Evolutionary conservation across 2,888 invertebrate genomes (phyloP).

Genomic region (Incurvaria masculella): DNA sequence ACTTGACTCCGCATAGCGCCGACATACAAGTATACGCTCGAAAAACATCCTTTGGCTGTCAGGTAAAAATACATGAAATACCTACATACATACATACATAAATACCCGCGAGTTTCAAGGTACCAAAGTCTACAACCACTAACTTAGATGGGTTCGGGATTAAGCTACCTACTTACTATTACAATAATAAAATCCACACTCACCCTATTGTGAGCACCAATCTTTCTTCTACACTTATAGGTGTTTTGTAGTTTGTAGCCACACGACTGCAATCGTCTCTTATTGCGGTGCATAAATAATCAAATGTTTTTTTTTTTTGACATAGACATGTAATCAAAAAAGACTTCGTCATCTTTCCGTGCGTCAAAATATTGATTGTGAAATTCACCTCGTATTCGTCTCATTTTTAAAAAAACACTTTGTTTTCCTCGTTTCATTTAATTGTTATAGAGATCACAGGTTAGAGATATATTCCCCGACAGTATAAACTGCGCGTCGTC

Average conservation of each 20-base stretch:
- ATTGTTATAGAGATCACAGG: constrained; percentile 6
- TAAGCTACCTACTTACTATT: too few species aligned
- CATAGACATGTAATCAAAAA: constrained; percentile 9
- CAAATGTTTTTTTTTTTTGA: constrained; percentile 12
- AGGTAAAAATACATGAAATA: too few species aligned
- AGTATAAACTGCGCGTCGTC: constrained; percentile 8
- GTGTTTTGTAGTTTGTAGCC: constrained; percentile 11
- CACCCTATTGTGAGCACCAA: constrained; percentile 11
- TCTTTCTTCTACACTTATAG: constrained; percentile 12
- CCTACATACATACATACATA: too few species aligned
- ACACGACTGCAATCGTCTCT: constrained; percentile 12
- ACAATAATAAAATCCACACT: constrained; percentile 11
- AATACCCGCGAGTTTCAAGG: too few species aligned
- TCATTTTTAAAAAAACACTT: constrained; percentile 13
- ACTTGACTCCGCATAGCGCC: too few species aligned
- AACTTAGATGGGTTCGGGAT: too few species aligned
- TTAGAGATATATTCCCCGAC: constrained; percentile 12
- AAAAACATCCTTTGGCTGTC: too few species aligned
- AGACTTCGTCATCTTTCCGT: constrained; percentile 13
- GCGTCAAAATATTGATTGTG: constrained; percentile 14
- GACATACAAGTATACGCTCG: too few species aligned
- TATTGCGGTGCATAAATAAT: constrained; percentile 7
- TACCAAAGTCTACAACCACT: too few species aligned
- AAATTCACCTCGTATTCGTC: constrained; percentile 13
- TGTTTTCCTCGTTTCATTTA: constrained; percentile 12